Evolutionary conservation across 2,888 invertebrate species (phyloP), one percentile per base, ranked within the genome.

Genomic region (Sipha maydis): DNA sequence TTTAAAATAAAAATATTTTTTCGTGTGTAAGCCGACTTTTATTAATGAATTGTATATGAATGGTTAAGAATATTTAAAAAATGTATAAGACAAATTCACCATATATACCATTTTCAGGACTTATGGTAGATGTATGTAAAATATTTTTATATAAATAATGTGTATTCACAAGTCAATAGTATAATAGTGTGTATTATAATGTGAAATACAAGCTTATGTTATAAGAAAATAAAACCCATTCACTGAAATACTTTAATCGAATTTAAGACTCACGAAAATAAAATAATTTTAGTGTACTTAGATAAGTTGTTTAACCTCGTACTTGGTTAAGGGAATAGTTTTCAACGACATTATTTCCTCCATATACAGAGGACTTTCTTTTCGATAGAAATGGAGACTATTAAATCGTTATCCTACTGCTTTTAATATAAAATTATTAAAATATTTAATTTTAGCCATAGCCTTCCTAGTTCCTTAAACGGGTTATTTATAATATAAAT

Each of bases 361-460:
- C 11, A 61, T 19, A 19, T 2, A 25, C 21, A 3, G 25, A 67
- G 1, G 25, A 61, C 48, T 25, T 41, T 41, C 61, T 79, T 34
- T 61, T 79, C 61, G 61, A 38, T 31, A 9, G n/a, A 61, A 79
- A 34, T 31, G n/a, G 38, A 71, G 48, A 28, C 34, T 19, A 41
- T 1, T 38, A 41, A 41, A n/a, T 1, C 41, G 69, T 25, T 48
- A 71, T 71, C 31, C 71, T 38, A n/a, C 34, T 34, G 25, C 54
- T 54, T 48, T 67, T 28, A 28, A 38, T 41, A 80, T 54, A 78
- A 41, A 41, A 78, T 80, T 83, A 83, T 83, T 71, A 83, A 71
- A 83, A 71, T 71, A 31, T 31, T 31, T n/a, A n/a, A n/a, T 31
- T 69, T 41, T 41, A 41, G 38, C 67, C 67, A 25, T 69, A 0